Base-by-base conservation (phyloP, 2,113 vertebrate genomes). In the Mustelus asterias region DNA sequence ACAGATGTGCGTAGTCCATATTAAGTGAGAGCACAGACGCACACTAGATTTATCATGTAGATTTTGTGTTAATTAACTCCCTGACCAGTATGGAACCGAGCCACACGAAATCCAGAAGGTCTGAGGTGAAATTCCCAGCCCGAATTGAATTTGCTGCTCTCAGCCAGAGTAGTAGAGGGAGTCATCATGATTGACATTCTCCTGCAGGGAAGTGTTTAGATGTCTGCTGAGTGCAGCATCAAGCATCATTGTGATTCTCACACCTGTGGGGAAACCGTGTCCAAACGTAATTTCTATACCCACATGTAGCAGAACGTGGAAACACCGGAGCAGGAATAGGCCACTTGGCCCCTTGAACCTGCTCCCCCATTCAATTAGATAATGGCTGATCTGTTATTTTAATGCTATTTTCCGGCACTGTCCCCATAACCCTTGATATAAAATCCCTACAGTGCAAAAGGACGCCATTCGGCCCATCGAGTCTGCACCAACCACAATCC, bases 1-100 rank as follows among this genome's bases (percentile, higher is more conserved):
- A 65, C 89, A 93, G 60, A 20, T 63, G 60, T 67, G 16, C 60
- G 11, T 58, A 22, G 89, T 93, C 89, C 89, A 65, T 63, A 93
- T 37, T 67, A 93, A 93, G 60, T 33, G 63, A 37, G 60, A 93
- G 65, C 89, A 67, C 18, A 63, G 89, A 37, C 58, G 33, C 18
- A 5, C 11, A 41, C 29, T 65, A 58, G 89, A 92, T 65, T 65
- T 92, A 93, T 67, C 60, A 93, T 93, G 89, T 65, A 41, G 60
- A 93, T 41, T 93, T 93, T 93, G 33, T 41, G 89, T 37, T 93
- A 93, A 93, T 93, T 93, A 93, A 63, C 41, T 93, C 60, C 89
- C 33, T 93, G 33, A 37, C 89, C 60, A 37, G 16, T 37, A 65
- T 65, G 33, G 89, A 93, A 93, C 60, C 22, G 60, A 93, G 89